Percentiles rank a stretch among this genome's conserved stretches.
These are phyloP conservation scores for Gerris buenoi DNA, from an alignment of 1,140 invertebrate genomes.

Conservation along the genomic window DNA sequence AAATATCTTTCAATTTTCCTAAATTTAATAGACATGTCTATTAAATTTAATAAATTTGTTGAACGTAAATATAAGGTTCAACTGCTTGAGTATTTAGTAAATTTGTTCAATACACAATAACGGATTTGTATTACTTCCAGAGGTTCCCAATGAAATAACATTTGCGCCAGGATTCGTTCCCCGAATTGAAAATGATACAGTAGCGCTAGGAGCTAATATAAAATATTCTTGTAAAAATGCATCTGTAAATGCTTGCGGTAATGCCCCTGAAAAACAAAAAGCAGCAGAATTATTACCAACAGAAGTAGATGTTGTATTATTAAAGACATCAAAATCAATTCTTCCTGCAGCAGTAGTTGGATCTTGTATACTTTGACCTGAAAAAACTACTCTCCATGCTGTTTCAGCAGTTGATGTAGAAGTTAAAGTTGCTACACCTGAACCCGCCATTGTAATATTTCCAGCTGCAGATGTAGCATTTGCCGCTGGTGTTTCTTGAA, in stretches of 20 bases:
- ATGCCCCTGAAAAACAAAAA: background rate
- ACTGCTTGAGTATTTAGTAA: background rate
- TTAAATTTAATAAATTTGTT: too few species aligned
- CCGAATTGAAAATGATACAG: background rate
- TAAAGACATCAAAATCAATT: background rate
- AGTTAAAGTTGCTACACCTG: background rate
- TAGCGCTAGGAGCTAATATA: background rate
- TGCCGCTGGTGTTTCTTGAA: background rate
- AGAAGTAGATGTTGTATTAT: background rate
- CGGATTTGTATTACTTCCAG: background rate
- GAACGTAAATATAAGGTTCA: too few species aligned
- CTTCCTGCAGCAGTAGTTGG: background rate
- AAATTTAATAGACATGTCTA: too few species aligned
- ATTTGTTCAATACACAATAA: background rate
- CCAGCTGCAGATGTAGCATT: background rate
- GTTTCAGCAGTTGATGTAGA: background rate
- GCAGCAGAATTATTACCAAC: background rate
- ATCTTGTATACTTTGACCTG: background rate
- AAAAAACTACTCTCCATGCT: background rate
- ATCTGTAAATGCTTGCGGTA: background rate
- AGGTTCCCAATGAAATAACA: background rate
- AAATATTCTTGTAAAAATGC: background rate
- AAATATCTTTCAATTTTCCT: too few species aligned
- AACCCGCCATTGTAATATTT: background rate
- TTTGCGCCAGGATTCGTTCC: background rate